Evolutionary conservation across 2,888 invertebrate species (phyloP), one percentile per base, ranked within the genome.

Genomic region (Nemotelus pantherinus): DNA sequence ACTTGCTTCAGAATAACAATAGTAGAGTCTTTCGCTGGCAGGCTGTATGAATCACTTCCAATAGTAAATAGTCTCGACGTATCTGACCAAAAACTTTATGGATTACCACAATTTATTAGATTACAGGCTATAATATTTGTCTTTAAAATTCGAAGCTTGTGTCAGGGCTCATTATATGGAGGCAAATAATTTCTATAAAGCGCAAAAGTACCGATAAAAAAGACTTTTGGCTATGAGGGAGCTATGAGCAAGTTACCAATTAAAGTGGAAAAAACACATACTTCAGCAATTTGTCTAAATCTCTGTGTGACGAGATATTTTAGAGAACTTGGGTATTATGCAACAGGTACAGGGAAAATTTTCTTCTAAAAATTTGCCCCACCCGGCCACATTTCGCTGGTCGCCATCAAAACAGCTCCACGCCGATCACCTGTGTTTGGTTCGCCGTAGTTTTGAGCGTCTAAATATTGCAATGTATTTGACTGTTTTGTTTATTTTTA

Each of bases 131-230:
- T 57, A 57, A 57, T 2, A 57, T 57, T 57, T 57, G 57, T 10
- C 10, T 57, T 9, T 10, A 57, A 5, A 3, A 9, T 25, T 57
- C 25, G 57, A 25, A 25, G n/a, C 25, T 9, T 57, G 10, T 57
- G 57, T 57, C 57, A 57, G 57, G 10, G 25, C 57, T 25, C n/a
- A 25, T 57, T 57, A 57, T 10, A 57, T 57, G 57, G 57, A 25
- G 7, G 57, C 57, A 25, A 0, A 2, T 5, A 57, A 25, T 57
- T 4, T 57, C 3, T 57, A 57, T 10, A 57, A 10, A 25, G 7
- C 3, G 57, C 4, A 57, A 57, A 57, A 57, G 7, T 10, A 9
- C 57, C 4, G 57, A 57, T 3, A 57, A 57, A 25, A 57, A 57
- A 57, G 57, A 57, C 10, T 57, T 57, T 10, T 3, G 25, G 25